These are phyloP conservation scores for Bos taurus DNA, from an alignment of 2,113 vertebrate species.

Conservation along the genomic window DNA sequence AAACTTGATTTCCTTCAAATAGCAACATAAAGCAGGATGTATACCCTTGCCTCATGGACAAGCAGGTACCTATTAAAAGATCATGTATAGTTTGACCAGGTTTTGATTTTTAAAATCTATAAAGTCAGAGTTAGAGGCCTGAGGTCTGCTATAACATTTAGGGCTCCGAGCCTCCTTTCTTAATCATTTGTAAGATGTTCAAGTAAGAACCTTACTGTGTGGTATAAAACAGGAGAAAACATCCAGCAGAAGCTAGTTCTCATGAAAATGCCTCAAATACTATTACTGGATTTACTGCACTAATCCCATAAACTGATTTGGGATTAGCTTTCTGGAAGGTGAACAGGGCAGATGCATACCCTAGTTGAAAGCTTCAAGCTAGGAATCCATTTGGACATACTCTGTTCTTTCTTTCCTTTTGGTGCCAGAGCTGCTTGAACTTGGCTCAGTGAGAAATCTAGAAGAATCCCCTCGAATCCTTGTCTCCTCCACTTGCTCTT, in stretches of 20 bases:
- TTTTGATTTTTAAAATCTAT: neutral
- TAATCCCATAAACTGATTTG: conserved; percentile 62
- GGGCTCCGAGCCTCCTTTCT: neutral
- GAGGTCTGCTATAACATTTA: neutral
- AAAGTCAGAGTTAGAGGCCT: neutral
- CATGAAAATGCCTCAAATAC: conserved; percentile 51
- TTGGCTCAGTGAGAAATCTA: neutral
- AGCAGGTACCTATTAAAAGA: neutral
- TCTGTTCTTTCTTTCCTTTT: conserved; percentile 11
- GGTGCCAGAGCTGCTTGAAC: neutral
- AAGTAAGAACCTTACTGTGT: neutral
- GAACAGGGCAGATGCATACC: conserved; percentile 49
- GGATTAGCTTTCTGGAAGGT: conserved; percentile 58
- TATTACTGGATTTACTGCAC: conserved; percentile 30
- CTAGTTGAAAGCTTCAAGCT: conserved; percentile 29
- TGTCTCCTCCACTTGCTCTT: neutral
- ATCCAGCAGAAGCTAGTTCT: conserved; percentile 17
- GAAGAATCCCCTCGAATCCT: neutral
- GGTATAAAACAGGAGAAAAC: conserved; percentile 1
- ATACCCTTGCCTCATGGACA: neutral
- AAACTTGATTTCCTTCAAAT: conserved; percentile 32
- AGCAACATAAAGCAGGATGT: neutral
- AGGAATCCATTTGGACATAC: conserved; percentile 22
- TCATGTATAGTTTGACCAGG: neutral
- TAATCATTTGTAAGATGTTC: neutral